Conservation (phyloP, 1,140 invertebrate species). For the Megalopta genalis region DNA sequence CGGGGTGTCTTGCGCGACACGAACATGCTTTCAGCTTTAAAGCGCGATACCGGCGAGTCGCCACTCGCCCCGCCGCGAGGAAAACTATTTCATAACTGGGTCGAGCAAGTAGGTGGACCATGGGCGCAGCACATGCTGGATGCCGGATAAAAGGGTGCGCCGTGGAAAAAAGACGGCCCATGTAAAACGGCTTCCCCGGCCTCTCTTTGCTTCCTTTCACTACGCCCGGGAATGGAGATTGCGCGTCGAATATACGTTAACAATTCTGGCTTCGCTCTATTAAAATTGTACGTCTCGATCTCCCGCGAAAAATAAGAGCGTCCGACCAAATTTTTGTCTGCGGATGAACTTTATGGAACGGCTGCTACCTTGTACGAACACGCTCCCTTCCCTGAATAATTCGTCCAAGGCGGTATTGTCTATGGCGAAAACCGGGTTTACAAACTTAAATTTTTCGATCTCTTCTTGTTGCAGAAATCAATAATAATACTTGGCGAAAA, state of each 20-base stretch:
- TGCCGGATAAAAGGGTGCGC: constrained; percentile 19
- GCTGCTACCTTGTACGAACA: too few relatives aligned
- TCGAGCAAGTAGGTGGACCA: constrained; percentile 47
- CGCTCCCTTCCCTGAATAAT: too few relatives aligned
- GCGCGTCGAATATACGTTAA: background rate
- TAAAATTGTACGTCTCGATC: background rate
- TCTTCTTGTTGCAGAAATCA: too few relatives aligned
- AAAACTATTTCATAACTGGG: constrained; percentile 66
- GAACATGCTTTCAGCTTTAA: constrained; percentile 78
- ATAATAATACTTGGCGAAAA: too few relatives aligned
- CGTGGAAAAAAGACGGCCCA: constrained; percentile 15
- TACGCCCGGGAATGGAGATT: background rate
- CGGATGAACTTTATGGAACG: too few relatives aligned
- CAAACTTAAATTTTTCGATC: too few relatives aligned
- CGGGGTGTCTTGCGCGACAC: constrained; percentile 62
- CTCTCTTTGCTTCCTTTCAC: background rate
- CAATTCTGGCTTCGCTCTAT: background rate
- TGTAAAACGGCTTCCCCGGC: background rate
- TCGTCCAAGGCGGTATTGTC: too few relatives aligned
- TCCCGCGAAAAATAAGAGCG: background rate
- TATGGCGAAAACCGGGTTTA: too few relatives aligned
- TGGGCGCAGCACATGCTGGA: constrained; percentile 1
- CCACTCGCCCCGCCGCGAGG: constrained; percentile 43
- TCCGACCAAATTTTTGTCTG: background rate
- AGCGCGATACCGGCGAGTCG: constrained; percentile 66